phyloP scores from a whole-genome alignment of 92 coral and sea anemone genomes.

The Scolanthus callimorphus region DNA sequence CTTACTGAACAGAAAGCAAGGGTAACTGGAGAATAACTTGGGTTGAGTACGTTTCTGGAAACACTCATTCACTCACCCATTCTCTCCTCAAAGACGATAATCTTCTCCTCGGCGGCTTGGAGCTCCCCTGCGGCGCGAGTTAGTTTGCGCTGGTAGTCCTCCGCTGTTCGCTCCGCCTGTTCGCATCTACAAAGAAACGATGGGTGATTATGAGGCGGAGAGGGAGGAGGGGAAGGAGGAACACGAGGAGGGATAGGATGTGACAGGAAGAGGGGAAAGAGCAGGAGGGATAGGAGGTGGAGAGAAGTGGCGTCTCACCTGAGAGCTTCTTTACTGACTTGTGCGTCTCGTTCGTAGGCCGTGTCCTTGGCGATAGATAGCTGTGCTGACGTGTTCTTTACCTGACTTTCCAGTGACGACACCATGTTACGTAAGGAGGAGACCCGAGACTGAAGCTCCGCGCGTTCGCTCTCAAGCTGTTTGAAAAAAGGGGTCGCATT shows the following conservation, averaged over 20 bases:
- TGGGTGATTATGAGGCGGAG: too few relatives aligned
- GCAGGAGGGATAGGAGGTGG: too few relatives aligned
- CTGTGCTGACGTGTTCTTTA: constrained; percentile 79
- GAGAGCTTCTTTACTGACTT: constrained; percentile 71
- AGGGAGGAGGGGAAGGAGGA: too few relatives aligned
- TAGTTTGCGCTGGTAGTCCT: constrained; percentile 88
- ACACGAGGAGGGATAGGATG: too few relatives aligned
- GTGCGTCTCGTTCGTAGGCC: constrained; percentile 78
- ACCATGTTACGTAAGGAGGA: constrained; percentile 85
- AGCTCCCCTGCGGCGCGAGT: constrained; percentile 79
- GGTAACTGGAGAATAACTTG: not conserved
- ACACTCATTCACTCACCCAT: constrained; percentile 45
- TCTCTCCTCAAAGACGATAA: constrained; percentile 57
- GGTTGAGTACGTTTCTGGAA: not conserved
- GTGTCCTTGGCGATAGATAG: constrained; percentile 82
- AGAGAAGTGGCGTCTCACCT: too few relatives aligned
- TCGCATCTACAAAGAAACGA: too few relatives aligned
- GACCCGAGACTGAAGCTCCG: constrained; percentile 84
- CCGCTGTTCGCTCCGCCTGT: constrained; percentile 90
- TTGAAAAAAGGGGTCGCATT: too few relatives aligned
- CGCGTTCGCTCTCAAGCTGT: constrained; percentile 91
- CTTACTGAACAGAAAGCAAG: too few relatives aligned
- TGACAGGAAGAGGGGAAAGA: too few relatives aligned
- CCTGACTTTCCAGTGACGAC: constrained; percentile 82
- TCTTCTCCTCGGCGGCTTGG: constrained; percentile 83